Evolutionary conservation across 2,797 vertebrate genomes (phyloP), one percentile per base, ranked within the genome.

Genomic region (Gobionotothen gibberifrons): DNA sequence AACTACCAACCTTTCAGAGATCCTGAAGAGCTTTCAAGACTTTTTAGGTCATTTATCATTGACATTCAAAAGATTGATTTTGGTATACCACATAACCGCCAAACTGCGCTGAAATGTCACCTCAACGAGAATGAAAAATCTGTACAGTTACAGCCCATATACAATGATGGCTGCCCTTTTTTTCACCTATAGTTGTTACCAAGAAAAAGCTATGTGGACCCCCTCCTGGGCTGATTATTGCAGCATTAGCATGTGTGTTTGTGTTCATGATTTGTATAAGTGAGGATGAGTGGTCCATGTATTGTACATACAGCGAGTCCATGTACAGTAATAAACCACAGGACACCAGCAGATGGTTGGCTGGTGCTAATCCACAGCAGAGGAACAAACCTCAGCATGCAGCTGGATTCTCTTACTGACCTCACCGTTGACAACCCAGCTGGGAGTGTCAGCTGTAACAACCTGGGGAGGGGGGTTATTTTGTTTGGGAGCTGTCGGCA

Each of bases 381-480:
- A 87, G 85, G 76, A 87, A 77, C 80, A 78, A 83, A 83, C 82
- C 86, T 82, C 82, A 65, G 75, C 80, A 76, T 80, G 74, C 90
- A 87, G 84, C 89, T 89, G 91, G 88, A 88, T 90, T 82, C 87
- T 88, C 85, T 91, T 89, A 90, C 86, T 92, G 90, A 94, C 90
- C 87, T 91, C 89, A 92, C 83, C 74, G 40, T 85, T 86, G 86
- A 89, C 87, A 88, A 85, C 79, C 73, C 90, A 89, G 90, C 90
- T 89, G 90, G 91, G 92, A 91, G 90, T 85, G 90, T 92, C 90
- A 90, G 88, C 90, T 92, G 89, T 80, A 89, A 87, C 86, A 85
- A 88, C 79, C 79, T 29, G 2, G 40, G 77, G 81, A 70, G 78
- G 84, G 72, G 84, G 76, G 87, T 53, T 92, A 85, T 89, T 91